Base-by-base conservation (phyloP, 2,888 invertebrate genomes). In the Thyatira batis region DNA sequence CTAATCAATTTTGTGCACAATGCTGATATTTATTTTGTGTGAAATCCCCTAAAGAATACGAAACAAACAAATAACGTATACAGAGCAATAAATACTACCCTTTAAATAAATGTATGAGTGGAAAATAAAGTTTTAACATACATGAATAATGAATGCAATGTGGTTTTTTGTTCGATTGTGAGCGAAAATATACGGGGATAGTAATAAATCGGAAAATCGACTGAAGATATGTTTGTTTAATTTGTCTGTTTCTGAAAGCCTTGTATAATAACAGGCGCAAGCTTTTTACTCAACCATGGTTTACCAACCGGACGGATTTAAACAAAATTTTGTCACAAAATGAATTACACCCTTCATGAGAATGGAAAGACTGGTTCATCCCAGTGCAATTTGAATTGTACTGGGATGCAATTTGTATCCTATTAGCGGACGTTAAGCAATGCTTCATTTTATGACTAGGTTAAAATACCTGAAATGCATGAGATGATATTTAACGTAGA, bases 41-140 rank as follows among this genome's bases (percentile, higher is more conserved):
- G 0, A 4, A 28, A 48, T 48, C 27, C 48, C 48, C 48, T 20
- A 17, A 48, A 28, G 48, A 27, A 48, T 20, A 17, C 25, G 6
- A 21, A 28, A 48, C 27, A 48, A 48, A 48, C 46, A 33, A 25
- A 46, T 20, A 13, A 50, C 39, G 25, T 39, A 52, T 20, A 30
- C 10, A 8, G 25, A 21, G 13, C 39, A 49, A 49, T 49, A 39
- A 53, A 53, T 49, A 55, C 33, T 45, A 45, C 20, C 44, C 44
- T 53, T 50, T 28, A 50, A 52, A 48, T 48, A 48, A 27, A 48
- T 48, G 27, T 48, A 50, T 48, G 48, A 51, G 50, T 48, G 30
- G 20, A 48, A 53, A 52, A 53, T 48, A 55, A 56, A 48, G 50
- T 56, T 56, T 55, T 51, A 30, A 43, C 43, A 44, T 51, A 45